Evolutionary conservation across 2,888 invertebrate genomes (phyloP), one percentile per base, ranked within the genome.

Genomic region (Acleris sparsana): DNA sequence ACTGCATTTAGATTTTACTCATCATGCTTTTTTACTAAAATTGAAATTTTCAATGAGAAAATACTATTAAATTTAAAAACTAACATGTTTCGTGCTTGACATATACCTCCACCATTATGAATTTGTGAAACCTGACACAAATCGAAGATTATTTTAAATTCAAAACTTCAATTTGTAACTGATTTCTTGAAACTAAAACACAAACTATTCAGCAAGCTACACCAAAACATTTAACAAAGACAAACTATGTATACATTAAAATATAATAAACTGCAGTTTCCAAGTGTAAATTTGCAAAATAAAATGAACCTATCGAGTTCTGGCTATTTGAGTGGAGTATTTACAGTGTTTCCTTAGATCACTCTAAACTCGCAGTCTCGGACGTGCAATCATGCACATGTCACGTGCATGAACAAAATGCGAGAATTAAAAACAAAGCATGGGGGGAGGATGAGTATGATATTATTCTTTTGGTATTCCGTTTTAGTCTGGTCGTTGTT

Each of bases 151-250:
- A 33, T 33, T 33, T 17, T 5, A 43, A 13, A 6, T 5, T 44
- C 11, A 25, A 56, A 16, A 5, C 13, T 13, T 51, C 43, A 65
- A 55, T 55, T 51, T 51, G 55, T 59, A 53, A 56, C 33, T 13
- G 60, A 61, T 61, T 65, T 51, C 55, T 44, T 20, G 55, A 55
- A 17, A 51, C 65, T 60, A 65, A 55, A 51, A 56, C 46, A 53
- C 18, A 20, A 18, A 55, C 70, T 64, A 65, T 44, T 57, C 57
- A 69, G 72, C 72, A 57, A 71, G 55, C 65, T 55, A 55, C 64
- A 60, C 71, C 68, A 69, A 71, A 62, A 55, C 48, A 22, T 46
- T n/a, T 55, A 64, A 60, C 51, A 51, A n/a, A 18, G 51, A 33
- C 22, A 22, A n/a, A 46, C 25, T 49, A 57, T 46, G n/a, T 46